phyloP scores from a whole-genome alignment of 1,140 invertebrate species.

The Neodiprion fabricii region DNA sequence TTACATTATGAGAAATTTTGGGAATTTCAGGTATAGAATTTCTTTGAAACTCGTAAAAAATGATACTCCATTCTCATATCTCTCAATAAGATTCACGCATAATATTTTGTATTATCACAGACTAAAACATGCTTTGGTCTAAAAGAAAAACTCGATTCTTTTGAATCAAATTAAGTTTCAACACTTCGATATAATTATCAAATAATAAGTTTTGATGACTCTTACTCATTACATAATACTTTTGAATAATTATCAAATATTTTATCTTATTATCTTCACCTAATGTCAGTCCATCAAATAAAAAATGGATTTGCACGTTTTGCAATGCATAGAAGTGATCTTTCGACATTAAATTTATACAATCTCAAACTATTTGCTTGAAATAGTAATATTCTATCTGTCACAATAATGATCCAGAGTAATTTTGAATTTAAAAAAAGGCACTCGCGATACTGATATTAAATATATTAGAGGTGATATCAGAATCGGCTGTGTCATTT shows the following conservation, averaged over 20 bases:
- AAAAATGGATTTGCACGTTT: too few species aligned
- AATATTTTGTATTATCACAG: conserved; percentile 55
- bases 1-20: conserved; percentile 22
- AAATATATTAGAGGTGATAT: too few species aligned
- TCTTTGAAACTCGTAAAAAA: conserved; percentile 24
- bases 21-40: conserved; percentile 19
- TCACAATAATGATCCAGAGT: too few species aligned
- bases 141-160: conserved; percentile 43
- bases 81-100: conserved; percentile 41
- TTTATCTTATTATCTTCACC: neutral
- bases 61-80: conserved; percentile 38
- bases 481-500: too few species aligned
- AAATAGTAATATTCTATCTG: too few species aligned
- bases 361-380: too few species aligned
- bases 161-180: neutral
- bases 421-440: too few species aligned
- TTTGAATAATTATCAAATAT: neutral
- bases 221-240: neutral
- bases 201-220: neutral
- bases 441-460: too few species aligned
- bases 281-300: neutral
- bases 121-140: conserved; percentile 63
- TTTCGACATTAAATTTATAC: too few species aligned
- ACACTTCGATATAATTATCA: neutral
- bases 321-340: too few species aligned